These are phyloP conservation scores for Acanthurus leucopareius DNA, from an alignment of 2,797 vertebrate species.

Conservation along the genomic window DNA sequence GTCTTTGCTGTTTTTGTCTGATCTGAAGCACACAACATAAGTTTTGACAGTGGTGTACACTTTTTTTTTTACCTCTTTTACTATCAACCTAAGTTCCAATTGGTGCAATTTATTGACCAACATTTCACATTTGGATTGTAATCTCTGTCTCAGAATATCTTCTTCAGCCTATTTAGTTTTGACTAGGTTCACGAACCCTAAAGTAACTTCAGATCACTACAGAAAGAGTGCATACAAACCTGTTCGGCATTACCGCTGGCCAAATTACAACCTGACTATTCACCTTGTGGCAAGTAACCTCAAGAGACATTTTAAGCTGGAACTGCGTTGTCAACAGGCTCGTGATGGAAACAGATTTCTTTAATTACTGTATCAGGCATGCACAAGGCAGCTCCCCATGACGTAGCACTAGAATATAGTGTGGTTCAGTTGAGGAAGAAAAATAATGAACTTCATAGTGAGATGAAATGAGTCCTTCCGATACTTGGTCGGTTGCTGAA, in stretches of 20 bases:
- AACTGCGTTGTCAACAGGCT: constrained; percentile 14
- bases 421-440: constrained; percentile 42
- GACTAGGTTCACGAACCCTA: not conserved
- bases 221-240: not conserved
- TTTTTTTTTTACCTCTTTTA: too few species aligned
- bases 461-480: constrained; percentile 60
- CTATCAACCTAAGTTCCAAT: too few species aligned
- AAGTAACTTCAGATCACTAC: not conserved
- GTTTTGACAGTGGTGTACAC: too few species aligned
- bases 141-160: not conserved
- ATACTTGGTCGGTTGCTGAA: constrained; percentile 55
- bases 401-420: constrained; percentile 17
- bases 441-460: constrained; percentile 52
- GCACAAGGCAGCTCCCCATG: constrained; percentile 15
- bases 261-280: not conserved
- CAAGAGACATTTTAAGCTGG: not conserved
- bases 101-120: too few species aligned
- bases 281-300: not conserved
- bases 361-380: constrained; percentile 35
- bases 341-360: constrained; percentile 39
- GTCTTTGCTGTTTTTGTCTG: not conserved
- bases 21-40: too few species aligned
- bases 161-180: not conserved
- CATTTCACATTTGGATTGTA: too few species aligned
- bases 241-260: not conserved